These are phyloP conservation scores for Platycheirus rosarum DNA, from an alignment of 2,888 invertebrate genomes.

Conservation along the genomic window DNA sequence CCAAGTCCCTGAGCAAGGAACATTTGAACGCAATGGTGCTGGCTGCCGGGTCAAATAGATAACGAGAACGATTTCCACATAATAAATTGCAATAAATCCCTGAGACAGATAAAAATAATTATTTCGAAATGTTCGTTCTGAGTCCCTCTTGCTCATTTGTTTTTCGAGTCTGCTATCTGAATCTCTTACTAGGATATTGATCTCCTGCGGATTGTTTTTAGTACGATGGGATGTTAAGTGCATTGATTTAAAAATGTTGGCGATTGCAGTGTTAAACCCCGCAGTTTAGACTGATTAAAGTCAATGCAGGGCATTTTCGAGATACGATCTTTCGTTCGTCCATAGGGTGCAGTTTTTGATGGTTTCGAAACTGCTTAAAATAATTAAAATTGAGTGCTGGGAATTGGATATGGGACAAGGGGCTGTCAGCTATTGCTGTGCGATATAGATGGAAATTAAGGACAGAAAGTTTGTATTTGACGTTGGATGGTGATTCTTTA, in stretches of 20 bases:
- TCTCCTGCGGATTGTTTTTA: constrained; percentile 42
- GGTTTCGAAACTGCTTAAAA: background rate
- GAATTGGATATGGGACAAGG: constrained; percentile 30
- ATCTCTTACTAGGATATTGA: constrained; percentile 19
- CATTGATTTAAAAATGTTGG: constrained; percentile 50
- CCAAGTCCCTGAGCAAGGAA: constrained; percentile 14
- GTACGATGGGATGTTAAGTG: constrained; percentile 9
- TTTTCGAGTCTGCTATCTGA: background rate
- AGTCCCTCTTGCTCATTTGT: constrained; percentile 31
- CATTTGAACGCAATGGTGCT: too few relatives aligned
- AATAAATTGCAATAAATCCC: constrained; percentile 70
- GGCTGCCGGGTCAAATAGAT: constrained; percentile 58
- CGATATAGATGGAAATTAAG: constrained; percentile 6
- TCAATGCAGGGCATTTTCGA: constrained; percentile 30
- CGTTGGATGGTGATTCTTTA: too few relatives aligned
- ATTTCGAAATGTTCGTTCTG: constrained; percentile 45
- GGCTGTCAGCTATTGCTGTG: constrained; percentile 30
- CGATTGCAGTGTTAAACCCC: constrained; percentile 31
- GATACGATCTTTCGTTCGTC: constrained; percentile 44
- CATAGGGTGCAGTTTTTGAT: constrained; percentile 42
- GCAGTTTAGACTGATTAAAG: constrained; percentile 51
- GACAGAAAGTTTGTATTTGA: background rate
- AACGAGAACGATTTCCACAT: constrained; percentile 68
- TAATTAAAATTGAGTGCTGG: constrained; percentile 41
- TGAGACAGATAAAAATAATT: constrained; percentile 58